Percentiles rank a stretch among this genome's conserved stretches.
phyloP scores from a whole-genome alignment of 53 echinoderm and acorn worm species.

The Patiria pectinifera region DNA sequence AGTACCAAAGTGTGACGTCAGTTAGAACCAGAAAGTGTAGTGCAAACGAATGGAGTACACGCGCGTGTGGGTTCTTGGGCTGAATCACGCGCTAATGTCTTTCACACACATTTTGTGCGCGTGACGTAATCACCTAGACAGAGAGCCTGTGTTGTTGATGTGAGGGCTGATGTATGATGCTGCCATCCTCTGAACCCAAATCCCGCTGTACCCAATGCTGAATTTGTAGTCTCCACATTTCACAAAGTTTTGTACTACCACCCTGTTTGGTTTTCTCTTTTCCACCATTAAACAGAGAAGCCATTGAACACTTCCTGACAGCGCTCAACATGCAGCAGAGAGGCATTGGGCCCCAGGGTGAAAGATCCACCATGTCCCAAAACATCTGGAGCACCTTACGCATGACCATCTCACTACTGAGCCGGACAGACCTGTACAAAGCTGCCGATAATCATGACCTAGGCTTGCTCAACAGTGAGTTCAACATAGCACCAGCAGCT shows the following conservation, averaged over 20 bases:
- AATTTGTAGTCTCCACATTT: too few relatives aligned
- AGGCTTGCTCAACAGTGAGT: constrained; percentile 72
- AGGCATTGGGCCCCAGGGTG: constrained; percentile 84
- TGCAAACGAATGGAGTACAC: too few relatives aligned
- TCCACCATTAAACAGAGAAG: constrained; percentile 71
- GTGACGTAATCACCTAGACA: too few relatives aligned
- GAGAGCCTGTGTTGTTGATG: too few relatives aligned
- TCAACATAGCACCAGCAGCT: constrained; percentile 47
- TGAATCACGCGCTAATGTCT: too few relatives aligned
- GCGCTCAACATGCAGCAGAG: constrained; percentile 90
- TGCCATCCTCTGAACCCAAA: too few relatives aligned
- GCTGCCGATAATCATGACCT: constrained; percentile 86
- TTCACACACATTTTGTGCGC: too few relatives aligned
- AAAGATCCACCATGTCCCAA: constrained; percentile 87
- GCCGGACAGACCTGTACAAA: constrained; percentile 81
- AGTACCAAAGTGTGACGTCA: too few relatives aligned
- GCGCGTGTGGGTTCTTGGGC: too few relatives aligned
- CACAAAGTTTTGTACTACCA: not conserved
- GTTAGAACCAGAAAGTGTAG: too few relatives aligned
- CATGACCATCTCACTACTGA: constrained; percentile 93
- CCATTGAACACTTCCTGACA: constrained; percentile 89
- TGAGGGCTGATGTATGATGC: too few relatives aligned
- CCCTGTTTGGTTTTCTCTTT: not conserved
- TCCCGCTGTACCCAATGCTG: too few relatives aligned
- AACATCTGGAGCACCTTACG: constrained; percentile 98